These are phyloP conservation scores for Anarsia innoxiella DNA, from an alignment of 2,888 invertebrate species.

Conservation along the genomic window DNA sequence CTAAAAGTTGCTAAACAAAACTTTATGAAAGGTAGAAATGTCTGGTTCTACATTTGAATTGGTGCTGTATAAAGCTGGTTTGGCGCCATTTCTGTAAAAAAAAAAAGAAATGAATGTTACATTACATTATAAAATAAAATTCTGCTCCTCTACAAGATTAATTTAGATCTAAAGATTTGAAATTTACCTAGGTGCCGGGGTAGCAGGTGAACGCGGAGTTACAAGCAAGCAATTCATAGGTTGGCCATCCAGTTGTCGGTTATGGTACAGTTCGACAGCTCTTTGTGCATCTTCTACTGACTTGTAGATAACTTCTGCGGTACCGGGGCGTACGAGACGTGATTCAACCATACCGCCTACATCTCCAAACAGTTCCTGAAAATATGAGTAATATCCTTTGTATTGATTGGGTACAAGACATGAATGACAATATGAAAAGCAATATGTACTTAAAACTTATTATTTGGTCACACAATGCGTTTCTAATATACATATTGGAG, in stretches of 20 bases:
- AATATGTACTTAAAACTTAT: too few species aligned
- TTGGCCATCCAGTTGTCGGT: conserved; percentile 93
- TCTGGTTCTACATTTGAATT: conserved; percentile 79
- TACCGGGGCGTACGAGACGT: conserved; percentile 88
- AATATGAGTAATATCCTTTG: too few species aligned
- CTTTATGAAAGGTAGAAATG: conserved; percentile 81
- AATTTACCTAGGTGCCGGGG: too few species aligned
- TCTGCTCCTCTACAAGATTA: too few species aligned
- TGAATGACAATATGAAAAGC: too few species aligned
- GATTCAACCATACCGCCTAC: conserved; percentile 91
- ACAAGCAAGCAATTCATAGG: conserved; percentile 94
- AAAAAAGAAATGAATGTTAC: too few species aligned
- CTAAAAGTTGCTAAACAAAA: conserved; percentile 73
- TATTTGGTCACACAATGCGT: too few species aligned
- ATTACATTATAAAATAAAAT: too few species aligned
- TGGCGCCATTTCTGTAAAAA: conserved; percentile 49
- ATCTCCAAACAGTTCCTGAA: conserved; percentile 93
- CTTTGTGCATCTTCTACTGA: conserved; percentile 89
- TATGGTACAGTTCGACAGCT: conserved; percentile 95
- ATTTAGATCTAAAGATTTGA: too few species aligned
- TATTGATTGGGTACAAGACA: too few species aligned
- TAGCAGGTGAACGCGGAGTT: conserved; percentile 77
- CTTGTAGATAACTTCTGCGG: conserved; percentile 94
- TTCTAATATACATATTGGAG: too few species aligned
- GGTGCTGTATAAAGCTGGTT: conserved; percentile 62